Conservation (phyloP, 2,888 invertebrate species). For the Dryomyza anilis region DNA sequence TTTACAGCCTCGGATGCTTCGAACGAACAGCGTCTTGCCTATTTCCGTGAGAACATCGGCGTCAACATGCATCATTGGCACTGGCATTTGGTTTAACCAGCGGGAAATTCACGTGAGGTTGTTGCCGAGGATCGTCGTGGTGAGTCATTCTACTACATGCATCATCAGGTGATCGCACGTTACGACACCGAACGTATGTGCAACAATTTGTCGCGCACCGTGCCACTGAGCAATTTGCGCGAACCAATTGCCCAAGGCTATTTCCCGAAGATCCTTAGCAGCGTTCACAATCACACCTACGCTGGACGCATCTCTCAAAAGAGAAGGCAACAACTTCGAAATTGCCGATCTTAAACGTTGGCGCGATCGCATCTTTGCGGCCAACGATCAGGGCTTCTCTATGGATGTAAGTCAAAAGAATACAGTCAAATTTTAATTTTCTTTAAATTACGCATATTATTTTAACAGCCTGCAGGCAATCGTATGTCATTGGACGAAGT, state of each 20-base stretch:
- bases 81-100: conserved; percentile 88
- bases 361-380: conserved; percentile 75
- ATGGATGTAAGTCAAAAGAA: conserved; percentile 63
- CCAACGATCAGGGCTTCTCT: conserved; percentile 74
- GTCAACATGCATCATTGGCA: conserved; percentile 91
- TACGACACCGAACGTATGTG: conserved; percentile 80
- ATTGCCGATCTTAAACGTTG: conserved; percentile 73
- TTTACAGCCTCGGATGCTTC: conserved; percentile 77
- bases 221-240: conserved; percentile 70
- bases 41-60: conserved; percentile 85
- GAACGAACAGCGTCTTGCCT: conserved; percentile 79
- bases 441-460: no score
- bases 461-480: conserved; percentile 43
- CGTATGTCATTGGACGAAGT: conserved; percentile 55
- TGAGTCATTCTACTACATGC: conserved; percentile 79
- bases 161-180: conserved; percentile 67
- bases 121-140: conserved; percentile 76
- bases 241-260: conserved; percentile 78
- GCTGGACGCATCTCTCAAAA: conserved; percentile 73
- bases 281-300: conserved; percentile 71
- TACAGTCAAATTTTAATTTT: no score
- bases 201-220: conserved; percentile 71
- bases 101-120: conserved; percentile 67
- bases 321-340: conserved; percentile 67
- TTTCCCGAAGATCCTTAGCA: conserved; percentile 79